phyloP scores from a whole-genome alignment of 2,888 invertebrate species.

The Eumerus sabulonum region DNA sequence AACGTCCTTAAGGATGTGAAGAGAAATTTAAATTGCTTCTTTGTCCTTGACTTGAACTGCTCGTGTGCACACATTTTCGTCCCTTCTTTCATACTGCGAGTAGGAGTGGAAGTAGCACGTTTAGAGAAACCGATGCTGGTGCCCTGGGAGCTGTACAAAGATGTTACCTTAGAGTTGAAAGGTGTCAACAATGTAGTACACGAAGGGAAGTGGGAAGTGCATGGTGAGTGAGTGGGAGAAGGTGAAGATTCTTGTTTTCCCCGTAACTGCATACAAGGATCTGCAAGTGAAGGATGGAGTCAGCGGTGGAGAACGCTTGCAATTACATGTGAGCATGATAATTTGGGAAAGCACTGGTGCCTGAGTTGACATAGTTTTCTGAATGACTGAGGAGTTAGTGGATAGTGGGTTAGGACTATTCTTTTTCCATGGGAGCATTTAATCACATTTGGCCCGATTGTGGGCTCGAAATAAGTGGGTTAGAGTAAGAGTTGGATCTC shows the following conservation, averaged over 20 bases:
- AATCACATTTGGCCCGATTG: conserved; percentile 3
- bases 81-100: conserved; percentile 24
- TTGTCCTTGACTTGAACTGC: conserved; percentile 65
- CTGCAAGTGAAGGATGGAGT: not conserved
- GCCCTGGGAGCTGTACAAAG: conserved; percentile 30
- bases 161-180: conserved; percentile 57
- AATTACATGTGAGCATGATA: conserved; percentile 64
- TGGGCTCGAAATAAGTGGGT: no score
- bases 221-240: conserved; percentile 11
- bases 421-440: conserved; percentile 29
- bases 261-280: conserved; percentile 19
- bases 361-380: conserved; percentile 60
- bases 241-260: conserved; percentile 59
- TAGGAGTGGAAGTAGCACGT: not conserved
- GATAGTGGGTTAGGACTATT: conserved; percentile 48
- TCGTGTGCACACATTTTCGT: conserved; percentile 38
- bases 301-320: conserved; percentile 49
- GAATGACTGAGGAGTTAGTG: conserved; percentile 15
- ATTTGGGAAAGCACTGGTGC: conserved; percentile 52
- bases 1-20: conserved; percentile 51
- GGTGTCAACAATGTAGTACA: conserved; percentile 52
- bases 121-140: not conserved
- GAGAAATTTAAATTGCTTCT: conserved; percentile 65
- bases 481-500: no score
- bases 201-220: conserved; percentile 6